Percentiles rank a stretch among this genome's conserved stretches.
These are phyloP conservation scores for Chloropsis hardwickii DNA, from an alignment of 2,113 vertebrate genomes.

Conservation along the genomic window DNA sequence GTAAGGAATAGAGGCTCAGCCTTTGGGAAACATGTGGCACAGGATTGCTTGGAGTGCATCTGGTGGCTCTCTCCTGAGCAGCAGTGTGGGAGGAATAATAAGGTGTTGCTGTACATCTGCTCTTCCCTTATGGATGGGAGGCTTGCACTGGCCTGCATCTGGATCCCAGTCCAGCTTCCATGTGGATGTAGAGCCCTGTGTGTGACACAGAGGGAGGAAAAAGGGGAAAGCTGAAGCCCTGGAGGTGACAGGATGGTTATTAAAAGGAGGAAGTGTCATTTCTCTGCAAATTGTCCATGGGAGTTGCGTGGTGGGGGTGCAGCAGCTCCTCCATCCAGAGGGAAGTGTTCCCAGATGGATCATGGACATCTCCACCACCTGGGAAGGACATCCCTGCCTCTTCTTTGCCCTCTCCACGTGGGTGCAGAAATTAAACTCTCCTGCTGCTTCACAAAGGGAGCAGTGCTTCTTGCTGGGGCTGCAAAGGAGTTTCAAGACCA, in stretches of 20 bases:
- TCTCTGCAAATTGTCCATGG: background rate
- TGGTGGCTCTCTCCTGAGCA: background rate
- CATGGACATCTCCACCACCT: accelerated
- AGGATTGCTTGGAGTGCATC: background rate
- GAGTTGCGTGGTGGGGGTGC: background rate
- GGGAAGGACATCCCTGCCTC: accelerated
- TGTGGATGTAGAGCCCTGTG: background rate
- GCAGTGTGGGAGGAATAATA: background rate
- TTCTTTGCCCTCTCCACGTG: accelerated
- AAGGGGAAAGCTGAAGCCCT: background rate
- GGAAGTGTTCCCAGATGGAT: background rate
- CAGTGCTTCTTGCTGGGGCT: background rate
- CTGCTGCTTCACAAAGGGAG: background rate
- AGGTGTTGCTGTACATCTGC: background rate
- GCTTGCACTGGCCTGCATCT: background rate
- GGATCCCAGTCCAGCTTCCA: background rate
- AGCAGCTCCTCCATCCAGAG: background rate
- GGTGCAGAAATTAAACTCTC: background rate
- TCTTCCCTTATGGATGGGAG: background rate
- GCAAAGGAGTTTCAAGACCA: background rate
- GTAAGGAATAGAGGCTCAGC: background rate
- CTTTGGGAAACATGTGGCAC: background rate
- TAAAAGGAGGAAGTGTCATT: background rate
- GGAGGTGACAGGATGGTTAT: background rate
- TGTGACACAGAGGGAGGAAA: background rate